Evolutionary conservation across 2,797 vertebrate species (phyloP), one percentile per base, ranked within the genome.

Genomic region (Coendou prehensilis): DNA sequence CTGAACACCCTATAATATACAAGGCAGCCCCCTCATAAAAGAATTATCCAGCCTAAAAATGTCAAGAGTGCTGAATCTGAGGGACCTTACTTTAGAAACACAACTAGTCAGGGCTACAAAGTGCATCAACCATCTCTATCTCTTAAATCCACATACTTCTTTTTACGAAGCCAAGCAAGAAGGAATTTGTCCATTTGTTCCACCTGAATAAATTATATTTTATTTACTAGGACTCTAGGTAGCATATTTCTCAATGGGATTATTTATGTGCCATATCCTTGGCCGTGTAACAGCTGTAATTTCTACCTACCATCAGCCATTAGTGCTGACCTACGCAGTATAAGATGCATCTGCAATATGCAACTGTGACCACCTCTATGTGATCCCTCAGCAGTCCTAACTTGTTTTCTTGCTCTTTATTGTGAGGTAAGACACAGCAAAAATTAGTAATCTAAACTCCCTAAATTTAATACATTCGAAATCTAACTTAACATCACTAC

Each of bases 381-480:
- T 37, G 41, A 61, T 30, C 30, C 30, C 71, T 90, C 10, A 71
- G 37, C 3, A 76, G 28, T 18, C 59, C 37, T 91, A 79, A 64
- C 33, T 79, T 47, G 69, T 22, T 33, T 61, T n/a, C n/a, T 89
- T 33, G n/a, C 23, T 93, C 11, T 94, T 93, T 61, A 85, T n/a
- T 69, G 4, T 87, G n/a, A 85, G 52, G 47, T 28, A 89, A 87
- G 26, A 93, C 22, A 82, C 1, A 41, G 15, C 2, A 89, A 85
- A 93, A 79, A n/a, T 50, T 9, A 78, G 52, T 79, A 75, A 75
- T 61, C 8, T 63, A 73, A 91, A 67, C 9, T 94, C 54, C 69
- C 45, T 85, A 85, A 59, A 96, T 47, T 93, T 91, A 85, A 87
- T 56, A 88, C 2, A 84, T 73, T 87, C 76, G 94, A 95, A 95